These are phyloP conservation scores for Crypturellus tataupa DNA, from an alignment of 2,797 vertebrate genomes.

Conservation along the genomic window DNA sequence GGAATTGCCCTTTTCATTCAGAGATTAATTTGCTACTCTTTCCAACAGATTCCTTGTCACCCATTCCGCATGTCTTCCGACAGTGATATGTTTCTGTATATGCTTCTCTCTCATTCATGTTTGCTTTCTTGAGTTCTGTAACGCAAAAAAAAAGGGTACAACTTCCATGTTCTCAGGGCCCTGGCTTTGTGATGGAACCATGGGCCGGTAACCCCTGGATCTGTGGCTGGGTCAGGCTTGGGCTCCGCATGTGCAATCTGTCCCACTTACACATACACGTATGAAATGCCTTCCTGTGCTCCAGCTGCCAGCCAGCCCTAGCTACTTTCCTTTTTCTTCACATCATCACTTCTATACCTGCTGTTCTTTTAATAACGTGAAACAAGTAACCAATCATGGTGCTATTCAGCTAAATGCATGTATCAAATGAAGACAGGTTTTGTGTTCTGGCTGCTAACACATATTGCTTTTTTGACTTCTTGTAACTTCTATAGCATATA, in stretches of 20 bases:
- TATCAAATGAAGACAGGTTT: not conserved
- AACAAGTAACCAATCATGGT: not conserved
- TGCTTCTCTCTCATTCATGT: not conserved
- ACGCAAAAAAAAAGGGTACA: not conserved
- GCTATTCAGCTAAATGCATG: too few species aligned
- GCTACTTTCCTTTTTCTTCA: not conserved
- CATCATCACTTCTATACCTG: not conserved
- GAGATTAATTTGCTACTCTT: not conserved
- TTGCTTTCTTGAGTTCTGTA: not conserved
- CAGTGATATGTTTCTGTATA: not conserved
- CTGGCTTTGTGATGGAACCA: not conserved
- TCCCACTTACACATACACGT: not conserved
- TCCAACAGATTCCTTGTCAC: not conserved
- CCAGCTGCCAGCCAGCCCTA: not conserved
- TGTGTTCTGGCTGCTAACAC: not conserved
- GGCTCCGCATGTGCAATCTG: not conserved
- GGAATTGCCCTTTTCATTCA: not conserved
- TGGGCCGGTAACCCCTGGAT: not conserved
- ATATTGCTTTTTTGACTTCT: not conserved
- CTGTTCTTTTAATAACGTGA: not conserved
- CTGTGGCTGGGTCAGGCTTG: not conserved
- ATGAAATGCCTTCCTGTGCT: not conserved
- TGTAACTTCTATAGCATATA: not conserved
- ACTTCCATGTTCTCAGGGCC: not conserved
- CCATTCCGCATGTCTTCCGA: not conserved